Conservation (phyloP, 2,888 invertebrate species). For the Melanostoma mellinum region DNA sequence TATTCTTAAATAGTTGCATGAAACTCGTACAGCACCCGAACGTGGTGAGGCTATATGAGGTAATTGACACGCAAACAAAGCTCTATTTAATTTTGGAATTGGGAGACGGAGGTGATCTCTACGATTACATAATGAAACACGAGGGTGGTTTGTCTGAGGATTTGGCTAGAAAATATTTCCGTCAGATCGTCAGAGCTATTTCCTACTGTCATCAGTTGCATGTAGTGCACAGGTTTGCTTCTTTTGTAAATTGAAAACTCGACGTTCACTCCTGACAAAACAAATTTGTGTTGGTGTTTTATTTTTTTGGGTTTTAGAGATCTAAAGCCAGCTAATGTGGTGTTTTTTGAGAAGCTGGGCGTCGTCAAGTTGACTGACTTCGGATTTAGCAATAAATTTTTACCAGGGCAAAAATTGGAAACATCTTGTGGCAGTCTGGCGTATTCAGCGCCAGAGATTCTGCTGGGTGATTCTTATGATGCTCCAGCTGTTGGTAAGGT, state of each 20-base stretch:
- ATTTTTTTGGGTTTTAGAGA: slow-evolving; percentile 85
- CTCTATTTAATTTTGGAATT: slow-evolving; percentile 97
- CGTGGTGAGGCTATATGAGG: slow-evolving; percentile 98
- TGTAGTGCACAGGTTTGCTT: slow-evolving; percentile 84
- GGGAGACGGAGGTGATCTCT: slow-evolving; percentile 99
- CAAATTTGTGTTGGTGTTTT: slow-evolving; percentile 3
- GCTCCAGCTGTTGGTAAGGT: slow-evolving; percentile 96
- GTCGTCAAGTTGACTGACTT: slow-evolving; percentile 99
- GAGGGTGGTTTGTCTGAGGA: slow-evolving; percentile 93
- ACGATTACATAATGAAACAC: slow-evolving; percentile 98
- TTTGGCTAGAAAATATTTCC: slow-evolving; percentile 95
- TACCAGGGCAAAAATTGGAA: slow-evolving; percentile 97
- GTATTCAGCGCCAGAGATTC: slow-evolving; percentile 99
- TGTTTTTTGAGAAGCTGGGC: slow-evolving; percentile 98
- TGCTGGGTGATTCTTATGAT: slow-evolving; percentile 99
- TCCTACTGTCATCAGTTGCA: slow-evolving; percentile 97
- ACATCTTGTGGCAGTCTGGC: slow-evolving; percentile 99
- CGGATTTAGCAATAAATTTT: slow-evolving; percentile 97
- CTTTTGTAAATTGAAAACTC: not conserved
- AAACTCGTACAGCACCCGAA: slow-evolving; percentile 99
- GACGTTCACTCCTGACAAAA: not conserved
- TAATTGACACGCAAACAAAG: slow-evolving; percentile 99
- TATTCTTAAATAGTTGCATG: slow-evolving; percentile 89
- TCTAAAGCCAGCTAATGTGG: slow-evolving; percentile 99
- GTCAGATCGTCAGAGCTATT: slow-evolving; percentile 98